Conservation (phyloP, 2,797 vertebrate genomes). For the Helarctos malayanus region DNA sequence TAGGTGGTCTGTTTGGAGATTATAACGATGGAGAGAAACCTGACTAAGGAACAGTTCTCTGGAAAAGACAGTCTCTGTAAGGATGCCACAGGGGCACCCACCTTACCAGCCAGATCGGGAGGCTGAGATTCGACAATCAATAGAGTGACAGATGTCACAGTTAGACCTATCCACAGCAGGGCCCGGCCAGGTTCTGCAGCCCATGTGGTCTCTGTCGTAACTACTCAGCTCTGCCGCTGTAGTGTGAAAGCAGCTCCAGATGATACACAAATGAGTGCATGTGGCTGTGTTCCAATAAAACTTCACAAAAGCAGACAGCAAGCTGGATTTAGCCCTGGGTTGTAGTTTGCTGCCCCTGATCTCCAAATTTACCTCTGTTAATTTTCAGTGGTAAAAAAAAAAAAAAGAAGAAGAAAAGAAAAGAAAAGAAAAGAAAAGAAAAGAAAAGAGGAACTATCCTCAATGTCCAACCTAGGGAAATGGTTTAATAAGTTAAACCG, state of each 20-base stretch:
- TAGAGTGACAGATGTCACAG: not conserved
- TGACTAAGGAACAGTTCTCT: not conserved
- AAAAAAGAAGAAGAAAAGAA: not conserved
- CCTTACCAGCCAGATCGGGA: not conserved
- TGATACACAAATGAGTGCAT: not conserved
- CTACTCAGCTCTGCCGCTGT: not conserved
- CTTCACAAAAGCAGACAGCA: not conserved
- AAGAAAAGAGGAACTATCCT: not conserved
- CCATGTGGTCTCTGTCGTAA: not conserved
- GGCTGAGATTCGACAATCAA: rapidly evolving
- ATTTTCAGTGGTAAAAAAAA: not conserved
- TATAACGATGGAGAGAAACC: not conserved
- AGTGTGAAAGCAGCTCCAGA: not conserved
- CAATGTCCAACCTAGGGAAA: not conserved
- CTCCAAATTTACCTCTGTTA: not conserved
- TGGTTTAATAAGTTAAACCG: not conserved
- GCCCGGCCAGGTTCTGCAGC: not conserved
- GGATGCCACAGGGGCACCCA: not conserved
- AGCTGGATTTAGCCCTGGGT: not conserved
- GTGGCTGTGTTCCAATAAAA: slow-evolving; percentile 22
- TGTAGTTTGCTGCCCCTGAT: not conserved
- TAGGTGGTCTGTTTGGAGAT: not conserved
- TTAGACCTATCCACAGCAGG: not conserved
- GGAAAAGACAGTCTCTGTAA: not conserved
- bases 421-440: not conserved